Base-by-base conservation (phyloP, 2,797 vertebrate species). In the Tiaroga cobitis region DNA sequence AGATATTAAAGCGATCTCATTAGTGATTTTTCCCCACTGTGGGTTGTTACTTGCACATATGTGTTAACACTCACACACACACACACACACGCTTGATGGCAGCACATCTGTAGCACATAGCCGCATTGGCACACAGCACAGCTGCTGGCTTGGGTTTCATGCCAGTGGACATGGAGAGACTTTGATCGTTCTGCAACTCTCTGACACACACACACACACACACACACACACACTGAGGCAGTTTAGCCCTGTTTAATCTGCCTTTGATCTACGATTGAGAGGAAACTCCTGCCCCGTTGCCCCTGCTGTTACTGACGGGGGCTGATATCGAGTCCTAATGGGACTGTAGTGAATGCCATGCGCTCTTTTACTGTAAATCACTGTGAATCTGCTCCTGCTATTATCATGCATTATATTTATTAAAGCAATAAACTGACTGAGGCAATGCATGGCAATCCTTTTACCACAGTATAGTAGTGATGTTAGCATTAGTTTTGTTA, bases 101-200 rank as follows among this genome's bases (percentile, higher is more conserved):
- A 83, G 59, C 70, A 75, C 5, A 61, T 82, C 18, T 86, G 37
- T 81, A 46, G 69, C 49, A 41, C 68, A 26, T 21, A 41, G 70
- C 37, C 59, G 32, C 73, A 15, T 34, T 70, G 34, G 49, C 56
- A 51, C 59, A 72, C 29, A 34, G 4, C 46, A 61, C 75, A 80
- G 75, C 72, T 69, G 56, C 81, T 81, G 77, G 63, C 46, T 81
- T 59, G 37, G 34, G 37, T 84, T 87, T 78, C 43, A 81, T 29
- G 63, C 75, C 70, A 65, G n/a, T 74, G 67, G 56, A 80, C 59
- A 41, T 19, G 26, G 21, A 32, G 43, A 26, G 56, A 61, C 78
- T 85, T 67, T 85, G 82, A 89, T 89, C 46, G 29, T 74, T 78
- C 67, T 77, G 54, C n/a, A 87, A 49, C 61, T 59, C 43, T 85